Evolutionary conservation across 1,140 invertebrate genomes (phyloP), one percentile per base, ranked within the genome.

Genomic region (Drosophila ogumai): DNA sequence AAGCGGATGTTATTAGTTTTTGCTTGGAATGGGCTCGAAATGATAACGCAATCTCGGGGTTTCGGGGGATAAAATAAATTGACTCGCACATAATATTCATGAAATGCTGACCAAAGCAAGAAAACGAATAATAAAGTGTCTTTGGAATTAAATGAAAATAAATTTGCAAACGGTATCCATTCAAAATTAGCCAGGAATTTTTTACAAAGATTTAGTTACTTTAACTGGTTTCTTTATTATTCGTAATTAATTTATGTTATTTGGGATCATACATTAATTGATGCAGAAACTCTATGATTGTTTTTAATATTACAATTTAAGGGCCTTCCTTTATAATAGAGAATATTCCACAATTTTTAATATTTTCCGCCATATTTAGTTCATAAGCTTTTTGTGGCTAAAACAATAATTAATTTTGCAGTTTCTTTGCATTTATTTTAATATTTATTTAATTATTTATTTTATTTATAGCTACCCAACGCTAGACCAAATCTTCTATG

Each of bases 1-100:
- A 72, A 87, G 52, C 75, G 82, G 69, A 82, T 86, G 79, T 81
- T 74, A 66, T 85, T 85, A 77, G 74, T 81, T 78, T 75, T 75
- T 59, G 38, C 40, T 46, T 56, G 49, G 13, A 36, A 19, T 41
- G 31, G 56, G 47, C 38, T 38, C 25, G 19, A 52, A 55, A 66
- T 43, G 7, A 58, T 55, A 52, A 55, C 15, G 13, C 13, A 61
- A 46, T 44, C 10, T 8, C 19, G 3, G 40, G 15, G n/a, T 12
- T 25, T 28, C 1, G 52, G 25, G 12, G n/a, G 10, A 57, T 44
- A n/a, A 56, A n/a, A 40, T 56, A 40, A 56, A 41, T 56, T 25
- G 54, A 25, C 1, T 40, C 6, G 19, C 15, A n/a, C 22, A 38
- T 55, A 22, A 36, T 36, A 38, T 55, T 38, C 15, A 55, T 55